These are phyloP conservation scores for Mythimna pallens DNA, from an alignment of 2,888 invertebrate species.

Conservation along the genomic window DNA sequence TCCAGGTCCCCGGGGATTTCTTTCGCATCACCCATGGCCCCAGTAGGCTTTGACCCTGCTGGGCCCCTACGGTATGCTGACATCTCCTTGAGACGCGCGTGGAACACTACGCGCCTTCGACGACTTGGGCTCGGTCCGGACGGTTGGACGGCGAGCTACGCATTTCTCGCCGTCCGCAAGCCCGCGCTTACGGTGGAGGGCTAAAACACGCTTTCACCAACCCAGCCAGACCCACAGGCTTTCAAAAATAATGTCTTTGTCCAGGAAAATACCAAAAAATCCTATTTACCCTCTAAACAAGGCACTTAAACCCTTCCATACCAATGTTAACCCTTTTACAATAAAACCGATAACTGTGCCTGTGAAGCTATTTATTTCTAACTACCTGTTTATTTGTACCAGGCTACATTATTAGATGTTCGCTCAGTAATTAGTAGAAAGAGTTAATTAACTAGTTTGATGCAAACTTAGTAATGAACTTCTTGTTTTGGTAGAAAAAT, in stretches of 20 bases:
- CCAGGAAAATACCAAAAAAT: slow-evolving; percentile 3
- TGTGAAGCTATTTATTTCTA: slow-evolving; percentile 41
- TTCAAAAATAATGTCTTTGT: slow-evolving; percentile 17
- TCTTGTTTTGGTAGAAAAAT: no score
- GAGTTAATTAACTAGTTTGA: slow-evolving; percentile 10
- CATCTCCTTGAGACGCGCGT: no score
- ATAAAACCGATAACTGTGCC: slow-evolving; percentile 30
- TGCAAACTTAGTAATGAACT: not conserved
- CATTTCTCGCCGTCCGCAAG: no score
- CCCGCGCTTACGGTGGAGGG: no score
- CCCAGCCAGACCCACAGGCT: not conserved
- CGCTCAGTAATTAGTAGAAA: slow-evolving; percentile 12
- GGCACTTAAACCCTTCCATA: slow-evolving; percentile 19
- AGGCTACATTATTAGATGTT: slow-evolving; percentile 25
- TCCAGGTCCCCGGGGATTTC: no score
- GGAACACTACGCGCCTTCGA: no score
- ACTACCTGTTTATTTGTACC: slow-evolving; percentile 25
- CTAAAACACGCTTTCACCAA: not conserved
- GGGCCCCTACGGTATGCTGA: no score
- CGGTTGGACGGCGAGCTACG: no score
- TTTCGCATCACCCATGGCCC: no score
- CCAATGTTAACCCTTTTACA: slow-evolving; percentile 34
- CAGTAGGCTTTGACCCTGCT: no score
- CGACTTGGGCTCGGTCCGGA: no score
- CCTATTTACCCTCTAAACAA: slow-evolving; percentile 31